Percentiles rank a stretch among this genome's conserved stretches.
phyloP scores from a whole-genome alignment of 2,113 vertebrate genomes.

The Micromys minutus region DNA sequence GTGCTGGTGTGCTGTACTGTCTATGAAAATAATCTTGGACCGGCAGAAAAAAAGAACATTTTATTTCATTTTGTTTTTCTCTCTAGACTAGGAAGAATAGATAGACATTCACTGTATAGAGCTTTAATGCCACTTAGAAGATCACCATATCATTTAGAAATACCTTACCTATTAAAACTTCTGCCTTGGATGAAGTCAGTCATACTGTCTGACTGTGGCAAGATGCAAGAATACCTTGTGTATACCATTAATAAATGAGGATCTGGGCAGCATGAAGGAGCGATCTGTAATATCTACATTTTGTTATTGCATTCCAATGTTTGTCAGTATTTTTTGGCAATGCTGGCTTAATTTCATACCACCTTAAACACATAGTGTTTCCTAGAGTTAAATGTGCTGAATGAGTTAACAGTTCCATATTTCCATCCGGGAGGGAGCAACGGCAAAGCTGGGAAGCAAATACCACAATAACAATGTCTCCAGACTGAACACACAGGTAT shows the following conservation, averaged over 20 bases:
- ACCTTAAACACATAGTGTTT: conserved; percentile 70
- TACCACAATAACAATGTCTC: not conserved
- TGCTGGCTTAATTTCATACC: conserved; percentile 47
- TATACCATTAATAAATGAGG: not conserved
- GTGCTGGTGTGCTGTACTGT: conserved; percentile 74
- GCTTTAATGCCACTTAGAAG: not conserved
- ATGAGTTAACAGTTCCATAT: conserved; percentile 49
- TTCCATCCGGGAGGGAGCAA: not conserved
- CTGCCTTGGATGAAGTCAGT: not conserved
- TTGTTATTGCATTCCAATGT: conserved; percentile 61
- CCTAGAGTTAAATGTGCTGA: conserved; percentile 40
- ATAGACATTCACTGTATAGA: not conserved
- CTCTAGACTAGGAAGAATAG: not conserved
- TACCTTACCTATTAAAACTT: not conserved
- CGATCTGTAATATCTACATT: conserved; percentile 60
- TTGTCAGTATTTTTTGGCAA: conserved; percentile 66
- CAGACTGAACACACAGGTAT: not conserved
- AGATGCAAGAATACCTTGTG: not conserved
- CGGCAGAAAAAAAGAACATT: not conserved
- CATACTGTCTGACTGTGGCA: not conserved
- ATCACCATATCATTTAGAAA: not conserved
- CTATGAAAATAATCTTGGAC: not conserved
- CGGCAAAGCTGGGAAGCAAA: not conserved
- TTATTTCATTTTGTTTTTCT: not conserved
- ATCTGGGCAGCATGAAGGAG: not conserved